phyloP scores from a whole-genome alignment of 2,888 invertebrate species.

The Caenorhabditis sp. region DNA sequence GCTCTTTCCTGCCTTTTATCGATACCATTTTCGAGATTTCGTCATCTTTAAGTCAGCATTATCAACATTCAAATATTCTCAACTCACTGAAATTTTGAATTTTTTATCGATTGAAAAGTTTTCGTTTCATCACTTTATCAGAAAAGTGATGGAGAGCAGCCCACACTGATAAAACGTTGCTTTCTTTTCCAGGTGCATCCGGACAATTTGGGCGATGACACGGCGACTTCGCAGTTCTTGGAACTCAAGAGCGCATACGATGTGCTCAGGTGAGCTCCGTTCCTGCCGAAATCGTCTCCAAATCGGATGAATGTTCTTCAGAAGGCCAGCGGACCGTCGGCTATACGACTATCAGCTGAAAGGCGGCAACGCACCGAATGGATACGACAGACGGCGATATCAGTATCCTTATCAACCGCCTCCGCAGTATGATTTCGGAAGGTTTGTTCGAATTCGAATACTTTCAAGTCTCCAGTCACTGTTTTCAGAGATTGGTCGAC shows the following conservation, averaged over 20 bases:
- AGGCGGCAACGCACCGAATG: conserved; percentile 28
- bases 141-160: background rate
- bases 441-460: conserved; percentile 15
- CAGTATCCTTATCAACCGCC: conserved; percentile 37
- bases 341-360: conserved; percentile 54
- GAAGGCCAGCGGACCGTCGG: conserved; percentile 76
- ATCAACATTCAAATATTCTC: too few relatives aligned
- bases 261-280: conserved; percentile 53
- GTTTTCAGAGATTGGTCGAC: conserved; percentile 57
- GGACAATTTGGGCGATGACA: conserved; percentile 68
- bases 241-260: conserved; percentile 79
- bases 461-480: background rate
- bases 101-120: background rate
- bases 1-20: too few relatives aligned
- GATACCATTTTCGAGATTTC: too few relatives aligned
- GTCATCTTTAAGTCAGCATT: too few relatives aligned
- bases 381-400: conserved; percentile 12
- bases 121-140: conserved; percentile 24
- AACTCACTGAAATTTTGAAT: too few relatives aligned
- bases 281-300: background rate
- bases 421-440: conserved; percentile 55
- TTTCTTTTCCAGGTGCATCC: conserved; percentile 76
- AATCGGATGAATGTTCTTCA: background rate
- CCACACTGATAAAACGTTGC: too few relatives aligned
- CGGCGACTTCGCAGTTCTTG: conserved; percentile 70